These are phyloP conservation scores for Cotesia typhae DNA, from an alignment of 1,140 invertebrate genomes.

Conservation along the genomic window DNA sequence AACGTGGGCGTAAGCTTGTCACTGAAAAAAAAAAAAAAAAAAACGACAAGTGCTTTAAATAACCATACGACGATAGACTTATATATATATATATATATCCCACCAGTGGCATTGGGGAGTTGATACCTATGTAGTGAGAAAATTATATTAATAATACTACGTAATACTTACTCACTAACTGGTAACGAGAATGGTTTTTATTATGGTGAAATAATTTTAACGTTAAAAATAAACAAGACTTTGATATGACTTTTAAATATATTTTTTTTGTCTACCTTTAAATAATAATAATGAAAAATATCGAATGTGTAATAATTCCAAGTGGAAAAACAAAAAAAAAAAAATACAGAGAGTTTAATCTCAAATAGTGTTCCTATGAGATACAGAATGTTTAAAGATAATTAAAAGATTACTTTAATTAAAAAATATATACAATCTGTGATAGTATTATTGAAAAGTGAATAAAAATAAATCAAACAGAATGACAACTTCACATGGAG, in stretches of 20 bases:
- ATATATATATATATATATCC: slow-evolving; percentile 1
- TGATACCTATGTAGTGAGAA: not conserved
- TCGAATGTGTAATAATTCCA: no score
- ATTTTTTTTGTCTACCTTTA: no score
- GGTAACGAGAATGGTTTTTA: no score
- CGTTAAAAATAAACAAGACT: not conserved
- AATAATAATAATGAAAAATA: no score
- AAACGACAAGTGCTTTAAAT: slow-evolving; percentile 31
- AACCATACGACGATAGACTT: slow-evolving; percentile 9
- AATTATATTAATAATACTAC: not conserved
- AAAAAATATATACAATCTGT: not conserved
- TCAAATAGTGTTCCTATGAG: no score
- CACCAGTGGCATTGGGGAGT: not conserved
- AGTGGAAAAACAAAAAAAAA: no score
- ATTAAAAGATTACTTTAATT: not conserved
- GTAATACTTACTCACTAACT: no score
- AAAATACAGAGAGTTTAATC: no score
- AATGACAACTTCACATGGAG: slow-evolving; percentile 71
- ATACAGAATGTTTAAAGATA: not conserved
- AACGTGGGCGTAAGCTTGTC: slow-evolving; percentile 28
- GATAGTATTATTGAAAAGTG: slow-evolving; percentile 15
- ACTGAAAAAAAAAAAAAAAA: slow-evolving; percentile 31
- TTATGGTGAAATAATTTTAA: no score
- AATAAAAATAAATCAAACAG: slow-evolving; percentile 41
- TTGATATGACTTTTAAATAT: not conserved